Base-by-base conservation (phyloP, 2,113 vertebrate genomes). In the Chionis minor region DNA sequence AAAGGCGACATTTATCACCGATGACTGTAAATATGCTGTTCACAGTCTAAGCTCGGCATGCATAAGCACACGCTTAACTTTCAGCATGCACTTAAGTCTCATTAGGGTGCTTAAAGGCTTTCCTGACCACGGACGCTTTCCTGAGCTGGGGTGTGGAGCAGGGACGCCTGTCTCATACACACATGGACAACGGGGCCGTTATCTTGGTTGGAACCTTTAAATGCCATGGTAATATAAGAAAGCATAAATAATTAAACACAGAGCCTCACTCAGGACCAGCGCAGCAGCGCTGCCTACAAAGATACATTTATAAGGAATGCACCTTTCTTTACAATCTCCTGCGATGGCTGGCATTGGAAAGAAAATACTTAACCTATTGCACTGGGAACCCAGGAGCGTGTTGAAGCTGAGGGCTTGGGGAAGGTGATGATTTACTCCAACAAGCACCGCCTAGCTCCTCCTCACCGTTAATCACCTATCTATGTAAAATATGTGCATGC, bases 71-170 rank as follows among this genome's bases (percentile, higher is more conserved):
- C 45, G 95, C 91, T 96, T 96, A 94, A 97, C 96, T 94, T 95
- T 80, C 95, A 95, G 96, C 83, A 23, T 93, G 96, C 94, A 97
- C 95, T 97, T 97, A 95, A 95, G 80, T 94, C 96, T 96, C 86
- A 96, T 94, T 97, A 96, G 94, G 90, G 88, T 40, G 92, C 92
- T 94, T 95, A 96, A 95, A 96, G 86, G 47, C 66, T 96, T 96
- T 92, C 96, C 94, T 95, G 95, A 71, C 86, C 94, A 67, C 28
- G 80, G 91, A 33, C 6, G 63, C 66, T 95, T 89, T 95, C 84
- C 95, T 74, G 91, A 78, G 85, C 71, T 59, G 88, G 95, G 94
- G 87, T 6, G 94, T 62, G 90, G 90, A 54, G 71, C 71, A 28
- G 67, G 92, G 96, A 85, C 44, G 86, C 89, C 92, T 8, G 92